A percentile compares a stretch with the other conserved stretches of the same genome.
These are phyloP conservation scores for Sinonovacula constricta DNA, from an alignment of 1,140 invertebrate genomes.

Conservation along the genomic window DNA sequence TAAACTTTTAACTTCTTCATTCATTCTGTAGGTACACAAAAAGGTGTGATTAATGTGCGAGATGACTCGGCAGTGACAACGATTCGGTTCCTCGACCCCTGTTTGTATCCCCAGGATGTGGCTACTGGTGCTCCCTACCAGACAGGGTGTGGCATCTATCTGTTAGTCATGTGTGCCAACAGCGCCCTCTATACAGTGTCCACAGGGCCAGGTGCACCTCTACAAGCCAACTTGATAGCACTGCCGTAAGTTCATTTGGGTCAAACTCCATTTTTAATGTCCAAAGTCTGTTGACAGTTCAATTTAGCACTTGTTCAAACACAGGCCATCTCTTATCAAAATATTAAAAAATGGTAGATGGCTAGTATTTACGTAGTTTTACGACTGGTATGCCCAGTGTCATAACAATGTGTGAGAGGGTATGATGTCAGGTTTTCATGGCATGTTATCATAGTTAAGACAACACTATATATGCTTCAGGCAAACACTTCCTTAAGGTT, in stretches of 20 bases:
- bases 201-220: conserved; percentile 51
- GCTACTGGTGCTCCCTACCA: conserved; percentile 66
- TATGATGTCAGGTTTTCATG: no score
- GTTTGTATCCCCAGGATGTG: conserved; percentile 62
- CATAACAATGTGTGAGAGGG: no score
- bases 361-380: no score
- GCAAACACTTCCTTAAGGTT: no score
- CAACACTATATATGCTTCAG: no score
- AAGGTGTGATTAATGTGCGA: conserved; percentile 63
- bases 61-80: conserved; percentile 54
- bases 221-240: conserved; percentile 57
- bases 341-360: no score
- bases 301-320: not conserved
- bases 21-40: conserved; percentile 62
- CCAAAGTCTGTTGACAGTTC: not conserved
- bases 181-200: conserved; percentile 59
- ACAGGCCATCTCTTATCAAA: not conserved
- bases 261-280: not conserved
- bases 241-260: conserved; percentile 54
- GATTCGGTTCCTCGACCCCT: conserved; percentile 69
- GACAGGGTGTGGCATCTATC: conserved; percentile 57
- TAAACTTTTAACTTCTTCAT: no score
- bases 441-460: no score
- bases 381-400: no score
- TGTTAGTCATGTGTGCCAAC: conserved; percentile 65